phyloP scores from a whole-genome alignment of 2,888 invertebrate species.

The Callosobruchus maculatus region DNA sequence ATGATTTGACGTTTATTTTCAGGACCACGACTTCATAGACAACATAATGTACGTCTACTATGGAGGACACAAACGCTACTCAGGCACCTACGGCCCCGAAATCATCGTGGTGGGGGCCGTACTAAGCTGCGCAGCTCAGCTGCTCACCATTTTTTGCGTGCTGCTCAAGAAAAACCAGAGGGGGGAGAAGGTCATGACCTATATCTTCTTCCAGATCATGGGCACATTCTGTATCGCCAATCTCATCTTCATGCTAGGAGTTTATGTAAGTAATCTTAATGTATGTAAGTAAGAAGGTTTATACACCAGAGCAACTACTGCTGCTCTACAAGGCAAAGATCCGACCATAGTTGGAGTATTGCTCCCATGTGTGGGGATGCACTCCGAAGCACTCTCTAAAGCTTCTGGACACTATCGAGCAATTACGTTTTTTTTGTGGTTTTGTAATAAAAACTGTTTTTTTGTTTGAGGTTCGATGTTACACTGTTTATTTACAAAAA shows the following conservation, averaged over 20 bases:
- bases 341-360: no score
- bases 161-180: slow-evolving; percentile 42
- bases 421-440: no score
- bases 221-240: slow-evolving; percentile 60
- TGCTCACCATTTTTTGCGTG: slow-evolving; percentile 50
- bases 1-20: slow-evolving; percentile 31
- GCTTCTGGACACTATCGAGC: no score
- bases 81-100: slow-evolving; percentile 54
- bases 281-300: no score
- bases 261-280: slow-evolving; percentile 55
- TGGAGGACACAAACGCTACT: slow-evolving; percentile 53
- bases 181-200: slow-evolving; percentile 47
- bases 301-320: no score
- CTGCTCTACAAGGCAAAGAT: no score
- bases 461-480: no score
- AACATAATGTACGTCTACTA: slow-evolving; percentile 71
- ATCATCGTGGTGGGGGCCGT: slow-evolving; percentile 52
- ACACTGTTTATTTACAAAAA: no score
- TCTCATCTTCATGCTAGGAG: slow-evolving; percentile 62
- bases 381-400: no score
- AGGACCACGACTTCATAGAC: slow-evolving; percentile 68
- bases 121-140: slow-evolving; percentile 52
- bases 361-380: no score
- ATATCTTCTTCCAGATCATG: slow-evolving; percentile 61
- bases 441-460: no score